phyloP scores from a whole-genome alignment of 2,888 invertebrate genomes.

The Lasioglossum vierecki region DNA sequence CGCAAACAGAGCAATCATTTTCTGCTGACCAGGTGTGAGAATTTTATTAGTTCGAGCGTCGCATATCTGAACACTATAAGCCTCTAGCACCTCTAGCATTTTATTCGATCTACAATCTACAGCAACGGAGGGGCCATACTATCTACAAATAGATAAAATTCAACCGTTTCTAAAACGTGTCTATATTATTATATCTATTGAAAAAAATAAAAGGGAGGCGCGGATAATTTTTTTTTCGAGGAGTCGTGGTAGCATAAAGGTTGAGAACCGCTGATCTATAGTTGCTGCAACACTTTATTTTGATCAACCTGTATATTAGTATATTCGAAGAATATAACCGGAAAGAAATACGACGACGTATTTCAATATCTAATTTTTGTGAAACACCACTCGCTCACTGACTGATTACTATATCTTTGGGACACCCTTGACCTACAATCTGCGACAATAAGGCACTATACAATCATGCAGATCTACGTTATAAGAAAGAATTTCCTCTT shows the following conservation, averaged over 20 bases:
- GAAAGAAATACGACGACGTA: background rate
- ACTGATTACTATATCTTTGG: background rate
- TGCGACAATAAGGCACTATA: background rate
- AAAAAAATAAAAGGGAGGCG: no score
- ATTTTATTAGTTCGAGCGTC: background rate
- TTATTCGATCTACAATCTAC: no score
- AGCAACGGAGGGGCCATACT: no score
- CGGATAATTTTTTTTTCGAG: no score
- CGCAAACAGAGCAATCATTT: background rate
- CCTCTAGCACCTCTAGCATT: no score
- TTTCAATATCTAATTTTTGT: background rate
- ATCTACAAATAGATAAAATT: no score
- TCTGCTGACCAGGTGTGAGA: background rate
- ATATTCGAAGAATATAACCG: background rate
- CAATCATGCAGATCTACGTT: background rate
- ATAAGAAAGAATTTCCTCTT: background rate
- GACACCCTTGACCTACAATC: background rate
- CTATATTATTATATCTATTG: no score
- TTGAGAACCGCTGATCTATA: no score
- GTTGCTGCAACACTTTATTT: no score
- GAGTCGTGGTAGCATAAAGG: no score
- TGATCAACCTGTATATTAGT: background rate
- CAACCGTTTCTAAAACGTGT: no score
- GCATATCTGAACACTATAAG: background rate
- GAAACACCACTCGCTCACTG: background rate